Base-by-base conservation (phyloP, 2,888 invertebrate species). In the Dusona sp. region DNA sequence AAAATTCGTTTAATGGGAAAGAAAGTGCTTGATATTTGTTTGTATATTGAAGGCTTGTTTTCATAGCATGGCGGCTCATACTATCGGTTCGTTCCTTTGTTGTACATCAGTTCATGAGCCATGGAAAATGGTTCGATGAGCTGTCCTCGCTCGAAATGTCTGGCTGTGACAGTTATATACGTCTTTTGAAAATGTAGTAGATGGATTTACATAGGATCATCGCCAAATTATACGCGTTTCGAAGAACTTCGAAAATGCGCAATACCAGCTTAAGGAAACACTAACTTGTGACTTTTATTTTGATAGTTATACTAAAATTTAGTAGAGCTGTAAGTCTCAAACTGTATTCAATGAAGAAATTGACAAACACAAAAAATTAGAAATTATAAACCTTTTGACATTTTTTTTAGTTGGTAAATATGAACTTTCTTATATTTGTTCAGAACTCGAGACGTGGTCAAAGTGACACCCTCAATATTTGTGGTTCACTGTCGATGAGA, bases 51-150 rank as follows among this genome's bases (percentile, higher is more conserved):
- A 70, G 45, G 11, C 19, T 51, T 19, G 48, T 19, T 33, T 51
- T 51, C 25, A 42, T 16, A 68, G 42, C 25, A 13, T 36, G 13
- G 67, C 22, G 13, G 67, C 22, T 22, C 42, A 42, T 22, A 22
- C 22, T 22, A 67, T n/a, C 42, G 13, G 9, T 45, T 42, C 38
- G 16, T 22, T 29, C 45, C 13, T 48, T 29, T 48, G 8, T 36
- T 42, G 45, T 19, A 22, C 16, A 13, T 42, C 13, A 42, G 22
- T 13, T 22, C 29, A 42, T 22, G 67, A 67, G 29, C 48, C 70
- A 3, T 70, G 45, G 3, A 70, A 70, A 48, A n/a, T 70, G 22
- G 70, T 29, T 25, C 70, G 70, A 25, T 29, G 67, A 67, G 67
- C n/a, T 22, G 67, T 3, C 33, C 19, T n/a, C 42, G 48, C n/a